These are phyloP conservation scores for Spondyliosoma cantharus DNA, from an alignment of 2,797 vertebrate species.

Conservation along the genomic window DNA sequence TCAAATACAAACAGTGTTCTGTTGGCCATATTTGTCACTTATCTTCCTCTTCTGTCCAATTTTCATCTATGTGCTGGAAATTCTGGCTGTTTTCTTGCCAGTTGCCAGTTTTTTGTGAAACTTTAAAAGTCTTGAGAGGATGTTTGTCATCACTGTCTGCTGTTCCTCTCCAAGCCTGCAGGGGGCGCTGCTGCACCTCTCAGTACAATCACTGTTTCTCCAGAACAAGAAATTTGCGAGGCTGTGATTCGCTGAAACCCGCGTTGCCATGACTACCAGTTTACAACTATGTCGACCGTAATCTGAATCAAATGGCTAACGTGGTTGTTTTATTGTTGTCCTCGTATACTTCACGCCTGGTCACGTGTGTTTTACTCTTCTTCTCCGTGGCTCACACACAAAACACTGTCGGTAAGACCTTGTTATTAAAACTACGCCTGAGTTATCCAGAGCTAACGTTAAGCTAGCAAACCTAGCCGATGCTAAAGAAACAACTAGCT, in stretches of 20 bases:
- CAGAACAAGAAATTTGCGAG: constrained; percentile 27
- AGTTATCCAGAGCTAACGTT: constrained; percentile 8
- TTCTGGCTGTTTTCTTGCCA: too few relatives aligned
- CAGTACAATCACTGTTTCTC: not conserved
- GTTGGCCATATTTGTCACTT: too few relatives aligned
- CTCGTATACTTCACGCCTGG: not conserved
- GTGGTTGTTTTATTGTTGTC: not conserved
- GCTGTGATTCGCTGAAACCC: constrained; percentile 57
- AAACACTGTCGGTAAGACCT: constrained; percentile 76
- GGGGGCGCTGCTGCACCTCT: constrained; percentile 27
- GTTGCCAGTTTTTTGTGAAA: too few relatives aligned
- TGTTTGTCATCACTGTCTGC: too few relatives aligned
- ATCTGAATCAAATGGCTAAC: constrained; percentile 64
- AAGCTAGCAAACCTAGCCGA: constrained; percentile 6
- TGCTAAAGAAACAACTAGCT: not conserved
- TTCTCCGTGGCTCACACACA: constrained; percentile 42
- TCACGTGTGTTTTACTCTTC: constrained; percentile 47
- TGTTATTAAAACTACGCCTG: not conserved
- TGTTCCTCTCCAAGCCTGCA: not conserved
- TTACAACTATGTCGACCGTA: constrained; percentile 66
- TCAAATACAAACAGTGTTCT: too few relatives aligned
- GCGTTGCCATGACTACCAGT: constrained; percentile 74
- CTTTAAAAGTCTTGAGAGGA: too few relatives aligned
- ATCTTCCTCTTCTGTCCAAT: too few relatives aligned
- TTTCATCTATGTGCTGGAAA: too few relatives aligned